phyloP scores from a whole-genome alignment of 2,113 vertebrate genomes.

The Dasyurus viverrinus region DNA sequence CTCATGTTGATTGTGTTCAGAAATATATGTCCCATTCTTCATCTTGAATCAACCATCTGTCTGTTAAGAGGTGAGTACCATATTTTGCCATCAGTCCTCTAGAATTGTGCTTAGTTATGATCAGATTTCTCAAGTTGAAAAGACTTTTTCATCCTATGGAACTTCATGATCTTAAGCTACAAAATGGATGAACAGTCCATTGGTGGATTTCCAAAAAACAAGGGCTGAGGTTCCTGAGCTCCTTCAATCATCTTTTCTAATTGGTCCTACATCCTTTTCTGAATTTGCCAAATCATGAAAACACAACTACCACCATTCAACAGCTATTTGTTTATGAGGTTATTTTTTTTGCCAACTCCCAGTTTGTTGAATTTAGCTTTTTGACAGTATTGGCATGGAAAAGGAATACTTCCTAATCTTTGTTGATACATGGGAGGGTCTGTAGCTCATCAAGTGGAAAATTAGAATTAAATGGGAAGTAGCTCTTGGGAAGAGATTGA shows the following conservation, averaged over 20 bases:
- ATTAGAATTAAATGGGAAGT: constrained; percentile 68
- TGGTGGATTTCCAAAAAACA: constrained; percentile 56
- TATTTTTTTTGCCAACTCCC: constrained; percentile 1
- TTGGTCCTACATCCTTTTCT: constrained; percentile 47
- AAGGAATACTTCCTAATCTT: constrained; percentile 59
- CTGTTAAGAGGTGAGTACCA: not conserved
- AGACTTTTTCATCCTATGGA: constrained; percentile 2
- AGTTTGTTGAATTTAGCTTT: constrained; percentile 47
- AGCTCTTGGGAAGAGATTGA: constrained; percentile 62
- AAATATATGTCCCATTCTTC: not conserved
- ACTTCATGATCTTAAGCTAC: constrained; percentile 14
- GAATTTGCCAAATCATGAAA: constrained; percentile 48
- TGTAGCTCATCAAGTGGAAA: constrained; percentile 72
- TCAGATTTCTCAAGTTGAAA: not conserved
- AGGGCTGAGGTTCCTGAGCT: constrained; percentile 40
- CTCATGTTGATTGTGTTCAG: not conserved
- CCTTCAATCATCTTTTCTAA: constrained; percentile 54
- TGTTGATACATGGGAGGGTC: constrained; percentile 67
- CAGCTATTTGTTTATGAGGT: constrained; percentile 51
- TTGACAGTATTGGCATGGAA: constrained; percentile 25
- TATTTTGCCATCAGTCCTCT: not conserved
- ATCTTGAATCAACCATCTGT: not conserved
- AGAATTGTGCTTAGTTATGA: not conserved
- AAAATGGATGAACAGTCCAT: not conserved
- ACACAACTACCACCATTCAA: constrained; percentile 3